phyloP scores from a whole-genome alignment of 2,888 invertebrate species.

The Drosophila bunnanda region DNA sequence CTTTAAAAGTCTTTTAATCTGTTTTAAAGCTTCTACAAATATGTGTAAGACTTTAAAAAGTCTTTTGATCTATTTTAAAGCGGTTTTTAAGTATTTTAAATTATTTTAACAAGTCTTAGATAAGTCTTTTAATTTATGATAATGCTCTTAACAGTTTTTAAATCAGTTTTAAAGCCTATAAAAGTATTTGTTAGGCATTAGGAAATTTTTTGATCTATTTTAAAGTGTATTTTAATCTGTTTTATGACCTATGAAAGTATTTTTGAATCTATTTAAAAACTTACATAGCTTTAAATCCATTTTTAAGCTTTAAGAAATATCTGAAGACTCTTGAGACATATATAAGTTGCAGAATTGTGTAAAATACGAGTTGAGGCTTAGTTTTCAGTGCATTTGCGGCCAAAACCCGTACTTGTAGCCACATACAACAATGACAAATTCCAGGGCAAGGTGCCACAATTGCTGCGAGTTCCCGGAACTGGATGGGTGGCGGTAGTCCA shows the following conservation, averaged over 20 bases:
- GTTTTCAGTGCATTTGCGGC: slow-evolving; percentile 13
- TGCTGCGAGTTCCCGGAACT: slow-evolving; percentile 71
- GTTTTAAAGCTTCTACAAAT: neutral
- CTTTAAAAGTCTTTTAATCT: neutral
- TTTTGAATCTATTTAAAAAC: no score
- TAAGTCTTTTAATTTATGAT: neutral
- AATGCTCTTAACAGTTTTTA: neutral
- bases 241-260: no score
- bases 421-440: slow-evolving; percentile 69
- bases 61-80: neutral
- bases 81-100: neutral
- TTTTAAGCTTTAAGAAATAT: neutral
- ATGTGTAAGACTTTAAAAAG: no score
- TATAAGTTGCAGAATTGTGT: neutral
- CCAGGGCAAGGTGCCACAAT: slow-evolving; percentile 70
- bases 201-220: no score
- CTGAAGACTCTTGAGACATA: neutral
- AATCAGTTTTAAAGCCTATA: neutral
- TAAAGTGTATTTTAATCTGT: no score
- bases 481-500: slow-evolving; percentile 64
- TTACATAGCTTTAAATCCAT: no score
- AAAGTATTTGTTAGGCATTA: neutral
- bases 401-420: slow-evolving; percentile 23
- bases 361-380: neutral
- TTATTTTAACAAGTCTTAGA: no score